Conservation (phyloP, 2,888 invertebrate genomes). For the Thymelicus lineola region DNA sequence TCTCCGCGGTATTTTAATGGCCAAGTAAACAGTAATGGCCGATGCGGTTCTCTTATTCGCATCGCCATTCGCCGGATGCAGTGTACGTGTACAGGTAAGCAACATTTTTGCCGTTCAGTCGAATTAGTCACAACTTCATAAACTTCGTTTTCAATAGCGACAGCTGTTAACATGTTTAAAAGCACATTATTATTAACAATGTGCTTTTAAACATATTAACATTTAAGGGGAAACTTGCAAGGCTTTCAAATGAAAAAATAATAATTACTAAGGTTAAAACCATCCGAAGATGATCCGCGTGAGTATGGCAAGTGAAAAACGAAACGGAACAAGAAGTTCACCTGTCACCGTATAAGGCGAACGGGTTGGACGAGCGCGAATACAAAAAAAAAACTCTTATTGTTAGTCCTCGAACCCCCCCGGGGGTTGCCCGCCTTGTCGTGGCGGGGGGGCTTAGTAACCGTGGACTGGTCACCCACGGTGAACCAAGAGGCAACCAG, state of each 20-base stretch:
- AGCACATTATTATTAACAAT: too few relatives aligned
- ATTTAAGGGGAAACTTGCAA: neutral
- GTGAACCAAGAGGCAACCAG: too few relatives aligned
- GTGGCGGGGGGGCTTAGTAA: too few relatives aligned
- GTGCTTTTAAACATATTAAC: neutral
- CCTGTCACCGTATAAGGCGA: conserved; percentile 61
- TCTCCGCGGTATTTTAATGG: conserved; percentile 42
- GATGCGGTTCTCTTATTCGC: conserved; percentile 35
- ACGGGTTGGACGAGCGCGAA: conserved; percentile 52
- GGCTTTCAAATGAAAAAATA: neutral
- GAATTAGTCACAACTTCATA: neutral
- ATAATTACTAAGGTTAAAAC: conserved; percentile 9
- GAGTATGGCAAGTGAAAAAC: conserved; percentile 32
- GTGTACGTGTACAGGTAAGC: conserved; percentile 23
- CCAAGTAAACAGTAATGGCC: conserved; percentile 29
- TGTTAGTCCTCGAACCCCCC: too few relatives aligned
- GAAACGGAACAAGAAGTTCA: conserved; percentile 61
- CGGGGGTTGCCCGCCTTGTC: too few relatives aligned
- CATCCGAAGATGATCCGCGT: conserved; percentile 29
- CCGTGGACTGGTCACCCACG: too few relatives aligned
- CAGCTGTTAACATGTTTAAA: too few relatives aligned
- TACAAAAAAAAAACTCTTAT: conserved; percentile 59
- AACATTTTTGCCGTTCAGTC: neutral
- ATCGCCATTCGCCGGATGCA: conserved; percentile 21
- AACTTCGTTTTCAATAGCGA: neutral